Conservation (phyloP, 2,888 invertebrate species). For the Odiellus spinosus region DNA sequence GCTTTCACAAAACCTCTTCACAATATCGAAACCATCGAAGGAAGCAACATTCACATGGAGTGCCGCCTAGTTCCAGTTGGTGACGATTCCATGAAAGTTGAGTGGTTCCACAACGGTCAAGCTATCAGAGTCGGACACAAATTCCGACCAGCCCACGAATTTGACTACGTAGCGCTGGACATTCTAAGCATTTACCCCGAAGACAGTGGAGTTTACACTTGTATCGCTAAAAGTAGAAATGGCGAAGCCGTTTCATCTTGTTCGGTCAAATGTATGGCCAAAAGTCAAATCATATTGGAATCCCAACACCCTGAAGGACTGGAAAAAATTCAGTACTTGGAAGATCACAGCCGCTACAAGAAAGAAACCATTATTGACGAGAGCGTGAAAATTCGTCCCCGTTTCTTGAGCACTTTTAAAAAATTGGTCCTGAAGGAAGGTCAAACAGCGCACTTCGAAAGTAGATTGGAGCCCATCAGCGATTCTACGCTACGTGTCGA, state of each 20-base stretch:
- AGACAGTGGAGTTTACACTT: constrained; percentile 91
- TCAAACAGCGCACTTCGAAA: constrained; percentile 74
- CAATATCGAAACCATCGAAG: constrained; percentile 54
- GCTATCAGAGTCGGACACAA: constrained; percentile 75
- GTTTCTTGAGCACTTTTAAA: constrained; percentile 72
- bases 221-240: constrained; percentile 80
- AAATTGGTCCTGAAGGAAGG: constrained; percentile 67
- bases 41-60: constrained; percentile 66
- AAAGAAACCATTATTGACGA: constrained; percentile 76
- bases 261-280: constrained; percentile 39
- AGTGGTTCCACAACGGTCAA: constrained; percentile 90
- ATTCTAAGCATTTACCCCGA: constrained; percentile 90
- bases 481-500: constrained; percentile 79
- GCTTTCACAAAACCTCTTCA: constrained; percentile 74
- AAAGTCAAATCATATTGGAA: constrained; percentile 49
- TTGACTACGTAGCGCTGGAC: constrained; percentile 92
- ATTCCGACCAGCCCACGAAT: constrained; percentile 89
- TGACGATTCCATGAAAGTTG: constrained; percentile 87
- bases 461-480: constrained; percentile 81
- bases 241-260: constrained; percentile 90
- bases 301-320: constrained; percentile 81
- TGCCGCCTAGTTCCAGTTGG: constrained; percentile 91
- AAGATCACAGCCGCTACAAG: constrained; percentile 43
- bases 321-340: constrained; percentile 77
- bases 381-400: constrained; percentile 48